Evolutionary conservation across 2,797 vertebrate species (phyloP).

Genomic region (Astyanax mexicanus): DNA sequence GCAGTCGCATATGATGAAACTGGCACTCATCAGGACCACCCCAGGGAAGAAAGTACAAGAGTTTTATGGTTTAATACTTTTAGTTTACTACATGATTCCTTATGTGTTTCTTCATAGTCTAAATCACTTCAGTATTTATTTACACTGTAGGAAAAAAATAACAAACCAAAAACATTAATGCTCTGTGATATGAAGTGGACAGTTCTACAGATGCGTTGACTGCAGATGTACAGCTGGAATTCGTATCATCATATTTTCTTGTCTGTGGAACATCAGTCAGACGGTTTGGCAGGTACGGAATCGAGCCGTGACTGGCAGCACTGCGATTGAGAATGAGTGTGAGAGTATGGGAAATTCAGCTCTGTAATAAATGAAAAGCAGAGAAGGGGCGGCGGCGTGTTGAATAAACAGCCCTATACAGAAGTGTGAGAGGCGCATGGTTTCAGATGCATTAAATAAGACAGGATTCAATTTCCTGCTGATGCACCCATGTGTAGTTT

Average conservation of each 20-base stretch:
- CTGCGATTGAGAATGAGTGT: conserved; percentile 35
- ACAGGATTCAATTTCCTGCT: conserved; percentile 71
- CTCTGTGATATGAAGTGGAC: neutral
- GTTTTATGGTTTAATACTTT: no score
- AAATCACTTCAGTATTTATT: no score
- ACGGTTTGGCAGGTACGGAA: conserved; percentile 22
- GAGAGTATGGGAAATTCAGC: conserved; percentile 32
- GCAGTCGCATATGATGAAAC: no score
- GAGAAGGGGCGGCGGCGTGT: conserved; percentile 28
- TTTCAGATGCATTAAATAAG: conserved; percentile 71
- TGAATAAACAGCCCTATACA: conserved; percentile 65
- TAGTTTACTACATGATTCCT: no score
- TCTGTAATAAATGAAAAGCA: conserved; percentile 59
- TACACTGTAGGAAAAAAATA: no score
- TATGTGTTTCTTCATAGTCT: no score
- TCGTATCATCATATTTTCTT: conserved; percentile 8
- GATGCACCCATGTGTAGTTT: conserved; percentile 63
- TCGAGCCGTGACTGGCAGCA: neutral
- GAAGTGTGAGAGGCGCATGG: conserved; percentile 65
- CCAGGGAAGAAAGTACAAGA: no score
- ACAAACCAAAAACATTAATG: no score
- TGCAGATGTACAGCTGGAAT: neutral
- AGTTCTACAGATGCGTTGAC: neutral
- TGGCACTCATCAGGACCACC: no score
- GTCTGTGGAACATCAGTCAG: conserved; percentile 4